Evolutionary conservation across 2,888 invertebrate genomes (phyloP), one percentile per base, ranked within the genome.

Genomic region (Charanyca ferruginea): DNA sequence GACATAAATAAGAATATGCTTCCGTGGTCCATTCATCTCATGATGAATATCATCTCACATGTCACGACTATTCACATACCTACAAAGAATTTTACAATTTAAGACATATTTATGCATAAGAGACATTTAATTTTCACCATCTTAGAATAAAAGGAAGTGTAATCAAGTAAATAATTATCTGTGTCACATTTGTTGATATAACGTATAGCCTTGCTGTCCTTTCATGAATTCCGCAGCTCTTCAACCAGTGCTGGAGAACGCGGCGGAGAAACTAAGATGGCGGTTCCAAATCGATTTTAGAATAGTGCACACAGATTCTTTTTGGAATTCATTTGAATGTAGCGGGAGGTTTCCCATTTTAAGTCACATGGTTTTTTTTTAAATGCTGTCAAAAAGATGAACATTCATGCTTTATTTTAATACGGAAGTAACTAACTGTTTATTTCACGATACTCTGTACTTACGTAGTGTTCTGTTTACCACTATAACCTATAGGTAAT

Each of bases 11-110:
- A 72, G 23, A 62, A 52, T 60, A 48, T 20, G 51, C 67, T 83
- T 83, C 82, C 82, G 82, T 64, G 45, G 60, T 79, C 23, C 69
- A 38, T 38, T 38, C 38, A 78, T 81, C 75, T 38, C 58, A 38
- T 62, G 77, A 81, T 81, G 59, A 11, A 28, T 79, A 81, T 83
- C 78, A 38, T 47, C 48, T 71, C 79, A 80, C 78, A 38, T 47
- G 42, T 71, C 79, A 80, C 79, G 78, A 79, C 55, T 62, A 53
- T 62, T 47, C 58, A 55, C 51, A 47, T 32, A 55, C 51, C 42
- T 32, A 49, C 44, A 63, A 74, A 68, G 53, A 64, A 61, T 76
- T 45, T 51, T 25, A 69, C 45, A 20, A 38, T 38, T n/a, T n/a
- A n/a, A n/a, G n/a, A n/a, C n/a, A n/a, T n/a, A n/a, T n/a, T 5